Percentiles rank a stretch among this genome's conserved stretches.
Evolutionary conservation across 2,888 invertebrate genomes (phyloP).

Genomic region (Drosophila kambysellisi): DNA sequence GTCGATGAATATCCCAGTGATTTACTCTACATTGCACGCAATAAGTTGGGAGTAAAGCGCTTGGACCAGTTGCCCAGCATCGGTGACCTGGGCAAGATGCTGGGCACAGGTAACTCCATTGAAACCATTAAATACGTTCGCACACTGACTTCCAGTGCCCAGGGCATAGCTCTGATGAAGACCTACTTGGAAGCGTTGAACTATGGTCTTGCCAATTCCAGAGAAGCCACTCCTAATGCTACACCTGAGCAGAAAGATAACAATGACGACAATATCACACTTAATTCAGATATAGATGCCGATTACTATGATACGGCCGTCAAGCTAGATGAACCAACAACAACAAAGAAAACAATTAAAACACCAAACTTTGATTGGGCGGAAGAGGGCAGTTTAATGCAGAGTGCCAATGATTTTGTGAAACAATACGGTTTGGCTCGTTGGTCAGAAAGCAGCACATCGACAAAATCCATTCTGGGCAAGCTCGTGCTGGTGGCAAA

Average conservation of each 20-base stretch:
- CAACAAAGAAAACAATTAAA: constrained; percentile 18
- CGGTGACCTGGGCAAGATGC: constrained; percentile 72
- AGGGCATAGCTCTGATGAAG: constrained; percentile 78
- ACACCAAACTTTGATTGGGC: constrained; percentile 4
- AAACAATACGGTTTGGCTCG: constrained; percentile 60
- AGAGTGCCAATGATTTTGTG: constrained; percentile 66
- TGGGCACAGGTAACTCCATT: constrained; percentile 72
- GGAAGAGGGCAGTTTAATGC: constrained; percentile 49
- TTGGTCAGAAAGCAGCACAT: constrained; percentile 46
- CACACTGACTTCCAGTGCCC: constrained; percentile 70
- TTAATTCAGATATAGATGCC: constrained; percentile 37
- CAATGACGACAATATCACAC: constrained; percentile 43
- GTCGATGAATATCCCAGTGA: constrained; percentile 75
- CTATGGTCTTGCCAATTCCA: constrained; percentile 51
- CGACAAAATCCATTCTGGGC: constrained; percentile 22
- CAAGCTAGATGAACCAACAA: neutral
- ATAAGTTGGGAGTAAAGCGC: constrained; percentile 75
- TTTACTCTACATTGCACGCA: constrained; percentile 75
- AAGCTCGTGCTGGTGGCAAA: constrained; percentile 46
- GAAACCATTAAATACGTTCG: constrained; percentile 81
- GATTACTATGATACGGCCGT: constrained; percentile 37
- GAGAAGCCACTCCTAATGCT: constrained; percentile 10
- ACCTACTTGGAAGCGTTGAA: constrained; percentile 76
- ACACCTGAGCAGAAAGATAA: constrained; percentile 6
- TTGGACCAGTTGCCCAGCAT: constrained; percentile 75